Percentiles rank a stretch among this genome's conserved stretches.
These are phyloP conservation scores for Drosophila paulistorum DNA, from an alignment of 1,140 invertebrate genomes.

Conservation along the genomic window DNA sequence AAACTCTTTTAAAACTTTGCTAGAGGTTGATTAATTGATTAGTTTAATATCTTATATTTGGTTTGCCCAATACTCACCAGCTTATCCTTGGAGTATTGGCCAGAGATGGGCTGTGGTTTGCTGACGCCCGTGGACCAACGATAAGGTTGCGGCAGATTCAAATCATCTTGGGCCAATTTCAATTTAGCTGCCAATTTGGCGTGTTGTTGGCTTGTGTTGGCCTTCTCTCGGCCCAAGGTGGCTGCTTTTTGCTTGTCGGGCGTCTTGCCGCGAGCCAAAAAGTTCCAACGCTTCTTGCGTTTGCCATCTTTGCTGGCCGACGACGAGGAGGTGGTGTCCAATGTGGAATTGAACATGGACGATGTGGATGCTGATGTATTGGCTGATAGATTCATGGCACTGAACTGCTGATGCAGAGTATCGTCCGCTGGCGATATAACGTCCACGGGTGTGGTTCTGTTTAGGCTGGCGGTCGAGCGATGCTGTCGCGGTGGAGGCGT, in stretches of 20 bases:
- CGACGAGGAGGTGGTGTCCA: constrained; percentile 63
- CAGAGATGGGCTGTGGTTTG: constrained; percentile 87
- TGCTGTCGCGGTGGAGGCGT: constrained; percentile 71
- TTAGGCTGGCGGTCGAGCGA: constrained; percentile 57
- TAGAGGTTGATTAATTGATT: too few species aligned
- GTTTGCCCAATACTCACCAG: constrained; percentile 84
- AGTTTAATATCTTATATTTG: too few species aligned
- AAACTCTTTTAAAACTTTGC: too few species aligned
- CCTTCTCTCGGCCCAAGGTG: constrained; percentile 86
- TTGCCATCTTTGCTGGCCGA: constrained; percentile 84
- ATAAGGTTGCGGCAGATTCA: constrained; percentile 85
- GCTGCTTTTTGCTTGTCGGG: constrained; percentile 85
- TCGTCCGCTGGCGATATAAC: constrained; percentile 54
- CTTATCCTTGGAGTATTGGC: constrained; percentile 89
- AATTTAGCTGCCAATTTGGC: constrained; percentile 83
- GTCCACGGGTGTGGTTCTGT: constrained; percentile 54
- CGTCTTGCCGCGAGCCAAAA: constrained; percentile 85
- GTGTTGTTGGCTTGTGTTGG: constrained; percentile 50
- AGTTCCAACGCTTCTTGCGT: constrained; percentile 86
- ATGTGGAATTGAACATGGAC: constrained; percentile 65
- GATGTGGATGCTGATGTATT: constrained; percentile 67
- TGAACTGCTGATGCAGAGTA: constrained; percentile 71
- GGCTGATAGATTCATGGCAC: constrained; percentile 78
- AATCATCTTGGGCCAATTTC: constrained; percentile 83
- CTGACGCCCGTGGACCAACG: constrained; percentile 87